These are phyloP conservation scores for Ciconia maguari DNA, from an alignment of 2,113 vertebrate species.

Conservation along the genomic window DNA sequence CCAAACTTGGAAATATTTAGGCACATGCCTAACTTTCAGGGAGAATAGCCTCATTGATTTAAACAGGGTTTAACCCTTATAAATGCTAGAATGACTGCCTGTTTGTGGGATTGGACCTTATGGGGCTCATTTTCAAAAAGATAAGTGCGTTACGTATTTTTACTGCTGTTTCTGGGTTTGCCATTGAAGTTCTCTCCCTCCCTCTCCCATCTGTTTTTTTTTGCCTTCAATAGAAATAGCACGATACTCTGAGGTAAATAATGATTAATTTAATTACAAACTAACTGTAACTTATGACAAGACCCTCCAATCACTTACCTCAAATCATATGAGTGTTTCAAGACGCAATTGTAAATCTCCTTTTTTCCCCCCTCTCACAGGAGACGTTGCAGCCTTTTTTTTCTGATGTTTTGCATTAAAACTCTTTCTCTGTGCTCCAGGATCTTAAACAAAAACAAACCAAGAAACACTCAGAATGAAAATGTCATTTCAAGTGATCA, in stretches of 20 bases:
- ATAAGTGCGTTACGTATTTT: neutral
- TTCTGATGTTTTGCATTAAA: slow-evolving; percentile 54
- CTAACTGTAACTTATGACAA: neutral
- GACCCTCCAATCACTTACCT: slow-evolving; percentile 68
- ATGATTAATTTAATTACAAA: slow-evolving; percentile 29
- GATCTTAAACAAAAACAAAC: slow-evolving; percentile 71
- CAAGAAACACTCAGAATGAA: slow-evolving; percentile 69
- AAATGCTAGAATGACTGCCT: neutral
- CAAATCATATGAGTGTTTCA: slow-evolving; percentile 39
- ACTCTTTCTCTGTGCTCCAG: slow-evolving; percentile 58
- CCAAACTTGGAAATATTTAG: slow-evolving; percentile 14
- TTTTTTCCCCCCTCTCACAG: slow-evolving; percentile 1
- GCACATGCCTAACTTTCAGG: neutral
- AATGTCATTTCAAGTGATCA: slow-evolving; percentile 68
- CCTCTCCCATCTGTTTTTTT: slow-evolving; percentile 5
- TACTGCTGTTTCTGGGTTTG: neutral
- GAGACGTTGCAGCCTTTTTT: slow-evolving; percentile 36
- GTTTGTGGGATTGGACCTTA: neutral
- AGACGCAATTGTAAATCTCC: slow-evolving; percentile 36
- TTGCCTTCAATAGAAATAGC: neutral
- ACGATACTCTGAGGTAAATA: neutral
- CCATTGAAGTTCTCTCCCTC: neutral
- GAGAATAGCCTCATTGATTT: slow-evolving; percentile 17
- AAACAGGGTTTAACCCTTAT: neutral
- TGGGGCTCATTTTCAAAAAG: neutral